Base-by-base conservation (phyloP, 2,113 vertebrate species). In the Cynocephalus volans region DNA sequence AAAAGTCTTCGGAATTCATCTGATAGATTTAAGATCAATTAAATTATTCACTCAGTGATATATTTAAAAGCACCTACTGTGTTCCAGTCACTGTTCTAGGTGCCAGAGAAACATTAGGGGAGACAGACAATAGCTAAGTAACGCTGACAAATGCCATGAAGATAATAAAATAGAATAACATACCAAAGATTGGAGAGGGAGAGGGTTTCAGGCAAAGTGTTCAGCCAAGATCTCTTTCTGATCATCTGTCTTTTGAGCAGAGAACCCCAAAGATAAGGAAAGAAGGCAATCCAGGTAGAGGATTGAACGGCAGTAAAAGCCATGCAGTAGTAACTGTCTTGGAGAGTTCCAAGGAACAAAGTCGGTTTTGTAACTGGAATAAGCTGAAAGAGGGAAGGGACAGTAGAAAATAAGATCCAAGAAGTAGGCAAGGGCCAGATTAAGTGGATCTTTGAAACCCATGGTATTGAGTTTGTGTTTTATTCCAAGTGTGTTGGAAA, bases 1-100 rank as follows among this genome's bases (percentile, higher is more conserved):
- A n/a, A n/a, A n/a, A n/a, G n/a, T 64, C 28, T 70, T 83, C 89
- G 62, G 23, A 89, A 91, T 60, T 58, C 23, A 76, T 72, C 19
- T 54, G 45, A 24, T 33, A 41, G 36, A 33, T 76, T 93, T 5
- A 64, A 36, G 56, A 8, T 87, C 58, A 60, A n/a, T 80, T 75
- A 75, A 50, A 84, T 86, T 81, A 54, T 93, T 64, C 52, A 70
- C 48, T 73, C 72, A 90, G 64, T 73, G 86, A 83, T 28, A 18
- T 79, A 33, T 73, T 86, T 70, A 86, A 8, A 76, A 88, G n/a
- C 28, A 73, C 48, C 75, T 80, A 11, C 5, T n/a, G 21, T 80
- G 52, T 93, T 19, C 19, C 62, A 77, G 15, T 41, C 56, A 54
- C 56, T 58, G 6, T 86, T 41, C 24, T 31, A 15, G 36, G 24